Base-by-base conservation (phyloP, 2,888 invertebrate genomes). In the Diplolepis rosae region DNA sequence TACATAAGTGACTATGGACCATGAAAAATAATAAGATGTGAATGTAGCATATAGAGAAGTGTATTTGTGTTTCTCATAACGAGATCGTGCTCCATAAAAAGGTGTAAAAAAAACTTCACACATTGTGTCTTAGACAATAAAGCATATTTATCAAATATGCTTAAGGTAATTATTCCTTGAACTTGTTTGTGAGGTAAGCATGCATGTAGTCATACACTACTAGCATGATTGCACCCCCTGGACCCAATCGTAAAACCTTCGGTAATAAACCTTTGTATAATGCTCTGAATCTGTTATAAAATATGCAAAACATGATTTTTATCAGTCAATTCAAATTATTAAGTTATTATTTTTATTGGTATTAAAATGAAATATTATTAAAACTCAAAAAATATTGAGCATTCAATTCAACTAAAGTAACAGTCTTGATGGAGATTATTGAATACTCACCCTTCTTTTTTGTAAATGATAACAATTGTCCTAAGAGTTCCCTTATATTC, bases 161-260 rank as follows among this genome's bases (percentile, higher is more conserved):
- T 13, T 13, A 39, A 39, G 9, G 11, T 54, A 61, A n/a, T 61
- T 54, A 61, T 39, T 39, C 7, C 61, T 61, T 32, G n/a, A 61
- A n/a, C 22, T 61, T 61, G n/a, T 6, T n/a, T 27, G 73, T 92
- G 82, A 98, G 90, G 88, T 91, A 95, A 68, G 93, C 90, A 86
- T 96, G 95, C 71, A 94, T 93, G 83, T 96, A 94, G 85, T 98
- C 98, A 83, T 96, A 98, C 9, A 97, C 96, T 6, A 98, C 93
- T 77, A 98, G 90, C 97, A 98, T 96, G 70, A 98, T 97, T 1
- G 97, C 98, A 22, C 98, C 98, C 56, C 97, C 97, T 1, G 98
- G 98, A 27, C 98, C 98, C 70, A 98, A 89, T 75, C 98, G 92
- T 87, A 98, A 91, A 0, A 98, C 93, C 90, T 98, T 98, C 5